Evolutionary conservation across 2,888 invertebrate species (phyloP).

Genomic region (Congeria kusceri): DNA sequence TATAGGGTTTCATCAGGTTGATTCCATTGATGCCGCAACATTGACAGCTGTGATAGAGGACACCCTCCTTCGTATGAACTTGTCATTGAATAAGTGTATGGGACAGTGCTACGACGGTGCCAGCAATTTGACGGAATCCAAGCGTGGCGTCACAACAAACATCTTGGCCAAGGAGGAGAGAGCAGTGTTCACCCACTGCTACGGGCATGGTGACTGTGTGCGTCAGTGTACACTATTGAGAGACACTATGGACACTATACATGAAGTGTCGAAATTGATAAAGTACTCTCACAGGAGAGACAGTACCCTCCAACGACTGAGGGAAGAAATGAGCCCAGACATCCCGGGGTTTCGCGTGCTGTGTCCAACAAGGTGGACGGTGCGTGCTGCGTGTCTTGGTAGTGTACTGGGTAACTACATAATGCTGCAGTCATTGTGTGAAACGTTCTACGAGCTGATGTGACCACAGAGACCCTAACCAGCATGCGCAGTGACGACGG

Average conservation of each 20-base stretch:
- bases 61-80: no score
- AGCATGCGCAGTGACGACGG: no score
- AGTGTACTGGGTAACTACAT: constrained; percentile 20
- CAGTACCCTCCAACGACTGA: constrained; percentile 40
- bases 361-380: constrained; percentile 35
- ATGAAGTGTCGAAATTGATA: constrained; percentile 52
- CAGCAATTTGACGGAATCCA: no score
- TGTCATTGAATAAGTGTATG: no score
- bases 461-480: no score
- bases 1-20: no score
- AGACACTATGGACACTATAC: constrained; percentile 36
- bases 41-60: no score
- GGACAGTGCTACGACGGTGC: no score
- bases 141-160: no score
- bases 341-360: constrained; percentile 46
- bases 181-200: no score
- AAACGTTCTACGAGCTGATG: not conserved
- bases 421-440: not conserved
- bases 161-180: no score
- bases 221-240: constrained; percentile 18
- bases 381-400: constrained; percentile 21
- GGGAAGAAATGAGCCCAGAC: constrained; percentile 32
- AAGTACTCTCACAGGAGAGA: constrained; percentile 55
- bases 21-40: no score
- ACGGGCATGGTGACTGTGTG: constrained; percentile 48